Conservation (phyloP, 2,797 vertebrate genomes). For the Crenuchus spilurus region DNA sequence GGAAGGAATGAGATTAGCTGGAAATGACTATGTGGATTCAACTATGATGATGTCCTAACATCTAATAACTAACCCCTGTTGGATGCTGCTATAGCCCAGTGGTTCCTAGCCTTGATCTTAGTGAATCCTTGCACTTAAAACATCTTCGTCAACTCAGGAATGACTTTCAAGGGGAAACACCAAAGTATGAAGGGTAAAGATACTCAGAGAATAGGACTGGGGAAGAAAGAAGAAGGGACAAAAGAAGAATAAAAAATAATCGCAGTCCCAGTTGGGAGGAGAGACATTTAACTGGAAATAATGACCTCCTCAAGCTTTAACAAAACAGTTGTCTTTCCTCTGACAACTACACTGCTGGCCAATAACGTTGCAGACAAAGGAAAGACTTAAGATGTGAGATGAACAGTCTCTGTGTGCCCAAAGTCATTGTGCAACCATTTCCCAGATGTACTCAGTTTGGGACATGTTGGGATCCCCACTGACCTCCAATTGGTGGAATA, state of each 20-base stretch:
- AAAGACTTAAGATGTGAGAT: no score
- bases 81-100: background rate
- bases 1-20: conserved; percentile 58
- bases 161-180: background rate
- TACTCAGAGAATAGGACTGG: background rate
- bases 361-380: no score
- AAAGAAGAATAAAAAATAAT: background rate
- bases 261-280: background rate
- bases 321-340: background rate
- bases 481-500: no score
- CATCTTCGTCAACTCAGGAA: background rate
- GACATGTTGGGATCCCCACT: no score
- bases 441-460: no score
- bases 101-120: background rate
- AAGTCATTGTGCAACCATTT: no score
- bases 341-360: no score
- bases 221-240: background rate
- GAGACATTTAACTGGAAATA: background rate
- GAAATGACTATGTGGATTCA: conserved; percentile 87
- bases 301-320: background rate
- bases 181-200: background rate
- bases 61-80: background rate
- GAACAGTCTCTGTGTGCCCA: no score
- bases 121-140: background rate
- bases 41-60: conserved; percentile 67